Percentiles rank a stretch among this genome's conserved stretches.
Conservation (phyloP, 2,888 invertebrate species). For the Hemithea aestivaria region DNA sequence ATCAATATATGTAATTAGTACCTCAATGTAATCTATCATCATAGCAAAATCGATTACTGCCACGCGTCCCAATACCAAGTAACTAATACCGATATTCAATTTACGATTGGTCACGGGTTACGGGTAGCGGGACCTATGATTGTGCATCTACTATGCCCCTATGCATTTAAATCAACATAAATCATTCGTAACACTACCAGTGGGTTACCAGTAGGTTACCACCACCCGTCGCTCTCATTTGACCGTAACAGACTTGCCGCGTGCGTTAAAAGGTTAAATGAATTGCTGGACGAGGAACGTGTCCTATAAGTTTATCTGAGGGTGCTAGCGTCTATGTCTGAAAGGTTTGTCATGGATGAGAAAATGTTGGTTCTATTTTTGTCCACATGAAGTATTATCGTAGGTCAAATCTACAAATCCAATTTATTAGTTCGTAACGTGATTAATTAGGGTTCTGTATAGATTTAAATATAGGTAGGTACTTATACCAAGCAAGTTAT, state of each 20-base stretch:
- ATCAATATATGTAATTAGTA: slow-evolving; percentile 2
- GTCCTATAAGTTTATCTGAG: too few relatives aligned
- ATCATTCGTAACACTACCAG: slow-evolving; percentile 39
- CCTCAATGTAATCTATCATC: slow-evolving; percentile 45
- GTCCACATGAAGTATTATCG: too few relatives aligned
- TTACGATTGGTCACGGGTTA: slow-evolving; percentile 60
- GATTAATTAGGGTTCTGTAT: too few relatives aligned
- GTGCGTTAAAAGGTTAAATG: slow-evolving; percentile 14
- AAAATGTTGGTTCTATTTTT: too few relatives aligned
- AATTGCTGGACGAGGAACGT: slow-evolving; percentile 6
- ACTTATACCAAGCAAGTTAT: too few relatives aligned
- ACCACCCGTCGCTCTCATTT: slow-evolving; percentile 16
- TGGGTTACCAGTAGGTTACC: neutral
- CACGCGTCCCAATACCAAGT: slow-evolving; percentile 54
- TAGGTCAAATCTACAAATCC: too few relatives aligned
- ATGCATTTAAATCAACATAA: slow-evolving; percentile 60
- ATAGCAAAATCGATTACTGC: slow-evolving; percentile 51
- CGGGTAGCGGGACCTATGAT: slow-evolving; percentile 43
- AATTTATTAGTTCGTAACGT: too few relatives aligned
- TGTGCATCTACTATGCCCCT: slow-evolving; percentile 39
- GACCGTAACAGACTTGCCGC: slow-evolving; percentile 16
- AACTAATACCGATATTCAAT: slow-evolving; percentile 59
- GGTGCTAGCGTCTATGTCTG: too few relatives aligned
- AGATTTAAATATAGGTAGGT: too few relatives aligned
- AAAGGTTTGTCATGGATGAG: too few relatives aligned